phyloP scores from a whole-genome alignment of 2,888 invertebrate genomes.

The Pyrocoelia pectoralis region DNA sequence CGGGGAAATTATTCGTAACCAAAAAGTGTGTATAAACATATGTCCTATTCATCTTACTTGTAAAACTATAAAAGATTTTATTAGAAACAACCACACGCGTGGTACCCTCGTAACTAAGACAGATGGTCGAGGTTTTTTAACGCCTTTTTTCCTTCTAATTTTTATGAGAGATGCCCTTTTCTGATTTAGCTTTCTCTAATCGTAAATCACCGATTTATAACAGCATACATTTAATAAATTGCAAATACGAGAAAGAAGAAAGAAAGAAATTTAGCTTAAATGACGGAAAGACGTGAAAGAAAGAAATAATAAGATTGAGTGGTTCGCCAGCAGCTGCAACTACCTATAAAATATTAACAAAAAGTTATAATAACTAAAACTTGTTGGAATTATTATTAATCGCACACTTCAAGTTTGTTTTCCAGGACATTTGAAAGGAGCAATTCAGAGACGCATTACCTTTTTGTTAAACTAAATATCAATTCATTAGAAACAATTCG shows the following conservation, averaged over 20 bases:
- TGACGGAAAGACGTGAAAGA: too few relatives aligned
- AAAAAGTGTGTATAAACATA: conserved; percentile 9
- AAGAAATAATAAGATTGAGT: too few relatives aligned
- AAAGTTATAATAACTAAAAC: too few relatives aligned
- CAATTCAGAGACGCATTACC: neutral
- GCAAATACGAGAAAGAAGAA: too few relatives aligned
- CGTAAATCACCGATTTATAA: too few relatives aligned
- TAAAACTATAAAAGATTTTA: conserved; percentile 11
- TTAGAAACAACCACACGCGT: conserved; percentile 3
- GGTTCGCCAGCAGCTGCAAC: too few relatives aligned
- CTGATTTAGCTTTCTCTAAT: neutral
- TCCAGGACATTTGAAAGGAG: too few relatives aligned
- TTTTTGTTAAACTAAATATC: neutral
- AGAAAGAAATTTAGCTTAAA: too few relatives aligned
- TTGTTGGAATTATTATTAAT: too few relatives aligned
- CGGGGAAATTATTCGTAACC: conserved; percentile 5
- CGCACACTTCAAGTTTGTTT: too few relatives aligned
- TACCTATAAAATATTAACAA: too few relatives aligned
- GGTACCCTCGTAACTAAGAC: neutral
- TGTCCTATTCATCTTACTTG: conserved; percentile 11
- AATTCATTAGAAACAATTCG: neutral
- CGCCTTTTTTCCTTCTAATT: neutral
- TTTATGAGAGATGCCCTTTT: neutral
- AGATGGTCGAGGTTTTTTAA: neutral
- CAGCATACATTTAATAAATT: too few relatives aligned